Conservation (phyloP, 1,140 invertebrate genomes). For the Saccostrea cuccullata region DNA sequence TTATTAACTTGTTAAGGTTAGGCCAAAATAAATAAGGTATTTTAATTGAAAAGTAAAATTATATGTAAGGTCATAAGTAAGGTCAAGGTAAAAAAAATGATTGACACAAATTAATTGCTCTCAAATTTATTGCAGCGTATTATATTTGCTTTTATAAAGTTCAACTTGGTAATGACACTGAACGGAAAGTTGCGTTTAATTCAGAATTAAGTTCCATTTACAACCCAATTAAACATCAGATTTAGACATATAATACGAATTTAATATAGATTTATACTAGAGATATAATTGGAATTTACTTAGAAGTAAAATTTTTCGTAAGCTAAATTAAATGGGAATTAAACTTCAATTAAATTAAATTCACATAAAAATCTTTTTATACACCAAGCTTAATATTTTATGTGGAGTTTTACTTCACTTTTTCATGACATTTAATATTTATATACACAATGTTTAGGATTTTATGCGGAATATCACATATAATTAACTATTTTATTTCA, state of each 20-base stretch:
- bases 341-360: conserved; percentile 1
- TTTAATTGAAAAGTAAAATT: no score
- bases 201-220: not conserved
- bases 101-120: no score
- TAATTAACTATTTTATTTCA: not conserved
- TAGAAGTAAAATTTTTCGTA: not conserved
- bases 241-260: conserved; percentile 15
- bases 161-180: not conserved
- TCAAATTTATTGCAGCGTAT: no score
- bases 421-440: not conserved
- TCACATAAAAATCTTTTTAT: not conserved
- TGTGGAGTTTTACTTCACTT: not conserved
- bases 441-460: not conserved
- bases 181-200: conserved; percentile 1
- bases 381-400: conserved; percentile 4
- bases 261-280: not conserved
- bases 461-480: conserved; percentile 1
- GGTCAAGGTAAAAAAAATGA: no score
- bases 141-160: no score
- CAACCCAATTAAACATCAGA: conserved; percentile 13
- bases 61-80: no score
- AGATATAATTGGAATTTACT: not conserved
- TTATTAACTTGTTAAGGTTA: no score
- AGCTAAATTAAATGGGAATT: not conserved
- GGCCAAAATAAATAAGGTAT: no score